Evolutionary conservation across 2,797 vertebrate genomes (phyloP).

Genomic region (Percopsis omiscomaycus): DNA sequence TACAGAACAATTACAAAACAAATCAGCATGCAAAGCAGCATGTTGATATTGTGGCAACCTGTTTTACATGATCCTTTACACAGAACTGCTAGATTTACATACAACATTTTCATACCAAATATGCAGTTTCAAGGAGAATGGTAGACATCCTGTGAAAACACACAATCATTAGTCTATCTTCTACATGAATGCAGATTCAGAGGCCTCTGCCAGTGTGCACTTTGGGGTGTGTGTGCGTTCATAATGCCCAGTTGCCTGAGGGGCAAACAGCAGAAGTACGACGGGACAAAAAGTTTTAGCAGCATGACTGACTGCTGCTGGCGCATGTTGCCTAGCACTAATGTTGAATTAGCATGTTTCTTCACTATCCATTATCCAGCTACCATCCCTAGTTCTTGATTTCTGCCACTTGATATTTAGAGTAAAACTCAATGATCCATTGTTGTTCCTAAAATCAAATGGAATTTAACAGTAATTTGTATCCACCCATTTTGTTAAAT

Average conservation of each 20-base stretch:
- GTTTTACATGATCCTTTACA: background rate
- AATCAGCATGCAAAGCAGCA: background rate
- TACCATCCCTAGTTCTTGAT: constrained; percentile 2
- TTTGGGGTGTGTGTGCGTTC: background rate
- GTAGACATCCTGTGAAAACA: background rate
- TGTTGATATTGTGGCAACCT: background rate
- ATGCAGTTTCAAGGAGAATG: background rate
- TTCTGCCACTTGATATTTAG: too few relatives aligned
- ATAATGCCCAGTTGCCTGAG: constrained; percentile 1
- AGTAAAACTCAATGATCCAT: too few relatives aligned
- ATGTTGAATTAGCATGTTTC: constrained; percentile 16
- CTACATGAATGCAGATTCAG: background rate
- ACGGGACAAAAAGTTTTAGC: constrained; percentile 20
- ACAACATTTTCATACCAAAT: background rate
- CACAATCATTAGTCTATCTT: background rate
- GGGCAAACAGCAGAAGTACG: background rate
- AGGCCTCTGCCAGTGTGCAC: background rate
- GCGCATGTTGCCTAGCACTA: constrained; percentile 3
- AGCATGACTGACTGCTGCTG: constrained; percentile 21
- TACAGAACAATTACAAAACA: background rate
- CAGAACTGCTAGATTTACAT: too few relatives aligned
- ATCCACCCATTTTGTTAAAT: background rate
- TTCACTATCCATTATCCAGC: constrained; percentile 8
- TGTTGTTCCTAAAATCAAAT: constrained; percentile 11
- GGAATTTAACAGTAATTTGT: constrained; percentile 14